phyloP scores from a whole-genome alignment of 1,140 invertebrate genomes.

The Bombus sibiricus region DNA sequence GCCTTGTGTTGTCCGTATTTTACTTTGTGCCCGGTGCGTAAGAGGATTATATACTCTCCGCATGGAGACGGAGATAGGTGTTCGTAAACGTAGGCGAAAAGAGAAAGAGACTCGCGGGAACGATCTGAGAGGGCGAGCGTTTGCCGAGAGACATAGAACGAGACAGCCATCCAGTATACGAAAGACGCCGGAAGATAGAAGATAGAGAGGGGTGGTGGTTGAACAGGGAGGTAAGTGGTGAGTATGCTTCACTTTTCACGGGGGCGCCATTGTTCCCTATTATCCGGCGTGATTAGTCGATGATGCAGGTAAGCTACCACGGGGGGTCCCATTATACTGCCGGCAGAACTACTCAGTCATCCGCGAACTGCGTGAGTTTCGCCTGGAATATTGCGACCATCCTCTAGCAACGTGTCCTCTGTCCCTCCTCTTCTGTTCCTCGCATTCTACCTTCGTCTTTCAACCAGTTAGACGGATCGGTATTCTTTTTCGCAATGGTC shows the following conservation, averaged over 20 bases:
- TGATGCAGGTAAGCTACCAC: slow-evolving; percentile 82
- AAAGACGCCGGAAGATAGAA: not conserved
- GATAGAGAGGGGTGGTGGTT: slow-evolving; percentile 5
- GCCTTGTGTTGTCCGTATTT: slow-evolving; percentile 73
- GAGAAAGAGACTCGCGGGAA: slow-evolving; percentile 5
- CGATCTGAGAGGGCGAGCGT: slow-evolving; percentile 1
- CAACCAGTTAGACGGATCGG: not conserved
- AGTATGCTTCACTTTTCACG: slow-evolving; percentile 80
- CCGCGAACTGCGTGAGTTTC: slow-evolving; percentile 65
- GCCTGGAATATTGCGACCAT: slow-evolving; percentile 56
- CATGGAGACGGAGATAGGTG: slow-evolving; percentile 16
- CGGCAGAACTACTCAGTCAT: slow-evolving; percentile 64
- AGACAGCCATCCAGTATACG: not conserved
- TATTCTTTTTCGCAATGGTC: slow-evolving; percentile 7
- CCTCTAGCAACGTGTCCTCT: slow-evolving; percentile 25
- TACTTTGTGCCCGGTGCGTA: slow-evolving; percentile 80
- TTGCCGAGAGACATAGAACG: not conserved
- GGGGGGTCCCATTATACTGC: slow-evolving; percentile 80
- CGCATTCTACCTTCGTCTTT: not conserved
- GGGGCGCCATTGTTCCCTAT: slow-evolving; percentile 79
- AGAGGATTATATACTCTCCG: slow-evolving; percentile 77
- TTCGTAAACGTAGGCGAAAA: slow-evolving; percentile 1
- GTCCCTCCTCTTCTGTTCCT: not conserved
- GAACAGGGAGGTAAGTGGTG: slow-evolving; percentile 74
- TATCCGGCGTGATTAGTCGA: slow-evolving; percentile 83